Base-by-base conservation (phyloP, 2,888 invertebrate genomes). In the Eupithecia centaureata region DNA sequence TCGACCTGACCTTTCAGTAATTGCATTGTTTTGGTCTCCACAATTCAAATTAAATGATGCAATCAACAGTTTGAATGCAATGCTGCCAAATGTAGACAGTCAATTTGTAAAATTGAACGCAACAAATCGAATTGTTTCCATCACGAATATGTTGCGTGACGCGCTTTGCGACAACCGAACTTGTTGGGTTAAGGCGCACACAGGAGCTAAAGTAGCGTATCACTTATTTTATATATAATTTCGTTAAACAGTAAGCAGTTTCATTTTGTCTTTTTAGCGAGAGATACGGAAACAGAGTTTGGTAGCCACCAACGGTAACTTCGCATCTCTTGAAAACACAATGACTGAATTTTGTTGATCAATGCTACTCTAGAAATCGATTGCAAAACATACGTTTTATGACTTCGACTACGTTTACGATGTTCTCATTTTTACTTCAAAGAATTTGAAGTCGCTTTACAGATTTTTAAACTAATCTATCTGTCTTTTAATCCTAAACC, bases 1-100 rank as follows among this genome's bases (percentile, higher is more conserved):
- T 63, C 5, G 47, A 28, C 38, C 60, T 51, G 42, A 60, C 28
- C 51, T 58, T 27, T 25, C 3, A 74, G 81, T 82, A 79, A 83
- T 83, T 83, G 77, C 78, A 83, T 85, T 86, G 84, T 85, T 85
- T 84, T 81, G 78, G 72, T 76, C 70, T 75, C 77, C 73, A 78
- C 80, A 82, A 80, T 80, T 27, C 42, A 76, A 75, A 77, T 71
- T 73, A 76, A 77, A 77, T 84, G 79, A 82, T 80, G 84, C 82
- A 85, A 86, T 77, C 79, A 81, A 80, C 80, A 80, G 82, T 85
- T 83, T 79, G 76, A 76, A 73, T 71, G 73, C 70, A 57, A 77
- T 79, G 79, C 80, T 79, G 74, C 75, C 75, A 76, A 80, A 76
- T 78, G 76, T 77, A 67, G 79, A 70, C 75, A 75, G 75, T 79